Evolutionary conservation across 2,888 invertebrate genomes (phyloP).

Genomic region (Uloborus plumipes): DNA sequence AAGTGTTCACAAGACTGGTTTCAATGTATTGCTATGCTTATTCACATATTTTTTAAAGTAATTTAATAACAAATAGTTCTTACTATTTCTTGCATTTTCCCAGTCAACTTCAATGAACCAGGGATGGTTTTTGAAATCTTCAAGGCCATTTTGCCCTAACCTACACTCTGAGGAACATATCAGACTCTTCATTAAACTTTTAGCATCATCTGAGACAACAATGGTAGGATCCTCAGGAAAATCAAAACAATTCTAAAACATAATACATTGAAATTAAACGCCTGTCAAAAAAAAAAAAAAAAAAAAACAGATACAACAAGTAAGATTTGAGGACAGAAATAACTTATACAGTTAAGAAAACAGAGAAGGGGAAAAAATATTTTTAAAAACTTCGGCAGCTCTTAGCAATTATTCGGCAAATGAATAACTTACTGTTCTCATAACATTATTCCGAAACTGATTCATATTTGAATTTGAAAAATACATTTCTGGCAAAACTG

Average conservation of each 20-base stretch:
- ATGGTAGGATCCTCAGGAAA: constrained; percentile 82
- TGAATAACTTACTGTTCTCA: too few relatives aligned
- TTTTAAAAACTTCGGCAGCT: not conserved
- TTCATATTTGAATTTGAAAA: too few relatives aligned
- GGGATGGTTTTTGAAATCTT: constrained; percentile 94
- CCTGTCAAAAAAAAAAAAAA: not conserved
- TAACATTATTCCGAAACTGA: too few relatives aligned
- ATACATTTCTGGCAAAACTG: too few relatives aligned
- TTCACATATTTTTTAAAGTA: too few relatives aligned
- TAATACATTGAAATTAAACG: not conserved
- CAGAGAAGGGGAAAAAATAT: not conserved
- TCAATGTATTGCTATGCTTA: too few relatives aligned
- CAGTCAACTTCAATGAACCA: constrained; percentile 84
- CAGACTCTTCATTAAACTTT: constrained; percentile 91
- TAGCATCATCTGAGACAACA: constrained; percentile 89
- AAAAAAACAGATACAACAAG: not conserved
- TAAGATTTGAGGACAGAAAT: not conserved
- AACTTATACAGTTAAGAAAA: not conserved
- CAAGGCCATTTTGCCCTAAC: constrained; percentile 90
- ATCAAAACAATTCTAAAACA: constrained; percentile 88
- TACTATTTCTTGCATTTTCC: constrained; percentile 64
- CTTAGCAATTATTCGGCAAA: too few relatives aligned
- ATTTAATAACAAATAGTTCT: constrained; percentile 70
- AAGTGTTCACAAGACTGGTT: too few relatives aligned
- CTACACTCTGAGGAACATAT: constrained; percentile 94